A percentile compares a stretch with the other conserved stretches of the same genome.
Evolutionary conservation across 2,888 invertebrate genomes (phyloP).

Genomic region (Cyaniris semiargus): DNA sequence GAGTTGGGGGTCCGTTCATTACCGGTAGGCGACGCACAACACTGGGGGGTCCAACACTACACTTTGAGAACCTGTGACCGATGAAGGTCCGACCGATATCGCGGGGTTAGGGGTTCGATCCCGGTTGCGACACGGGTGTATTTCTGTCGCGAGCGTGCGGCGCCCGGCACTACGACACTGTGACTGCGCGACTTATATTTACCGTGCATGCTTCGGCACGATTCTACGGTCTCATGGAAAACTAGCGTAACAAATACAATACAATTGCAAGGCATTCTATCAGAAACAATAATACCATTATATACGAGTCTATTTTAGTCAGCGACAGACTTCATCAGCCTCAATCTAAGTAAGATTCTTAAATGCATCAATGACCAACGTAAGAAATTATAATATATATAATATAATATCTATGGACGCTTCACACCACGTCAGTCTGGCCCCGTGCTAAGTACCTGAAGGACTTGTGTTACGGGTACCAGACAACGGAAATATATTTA

Average conservation of each 20-base stretch:
- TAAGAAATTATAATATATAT: no score
- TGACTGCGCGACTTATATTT: constrained; percentile 44
- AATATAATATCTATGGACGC: no score
- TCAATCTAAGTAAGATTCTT: no score
- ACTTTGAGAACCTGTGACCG: constrained; percentile 40
- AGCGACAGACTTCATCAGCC: no score
- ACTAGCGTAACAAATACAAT: not conserved
- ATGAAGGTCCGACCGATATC: constrained; percentile 33
- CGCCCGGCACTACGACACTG: constrained; percentile 48
- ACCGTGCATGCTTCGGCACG: constrained; percentile 5
- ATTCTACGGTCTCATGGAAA: not conserved
- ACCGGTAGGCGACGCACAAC: constrained; percentile 13
- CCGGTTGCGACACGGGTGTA: constrained; percentile 59
- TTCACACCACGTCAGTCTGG: no score
- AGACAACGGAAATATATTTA: no score
- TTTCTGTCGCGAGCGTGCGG: constrained; percentile 51
- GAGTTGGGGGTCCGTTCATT: not conserved
- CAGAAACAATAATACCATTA: no score
- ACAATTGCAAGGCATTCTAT: not conserved
- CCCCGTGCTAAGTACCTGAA: no score
- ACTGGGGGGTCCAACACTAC: constrained; percentile 5
- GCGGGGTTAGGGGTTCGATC: constrained; percentile 45
- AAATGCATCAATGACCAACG: no score
- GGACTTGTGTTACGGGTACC: no score
- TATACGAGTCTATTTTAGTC: no score